These are phyloP conservation scores for Cranoglanis bouderius DNA, from an alignment of 2,113 vertebrate genomes.

Conservation along the genomic window DNA sequence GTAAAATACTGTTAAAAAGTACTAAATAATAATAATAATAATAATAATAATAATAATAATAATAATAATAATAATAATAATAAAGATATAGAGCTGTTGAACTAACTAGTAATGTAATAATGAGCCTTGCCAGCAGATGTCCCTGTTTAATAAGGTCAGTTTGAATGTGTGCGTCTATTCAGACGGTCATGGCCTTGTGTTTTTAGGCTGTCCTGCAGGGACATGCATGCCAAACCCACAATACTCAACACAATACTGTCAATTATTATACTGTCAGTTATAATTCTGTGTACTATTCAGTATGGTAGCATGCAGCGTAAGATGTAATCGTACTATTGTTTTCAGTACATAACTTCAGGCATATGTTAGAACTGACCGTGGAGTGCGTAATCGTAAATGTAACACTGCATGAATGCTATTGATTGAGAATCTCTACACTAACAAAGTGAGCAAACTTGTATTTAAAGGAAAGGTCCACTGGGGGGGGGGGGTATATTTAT, in stretches of 20 bases:
- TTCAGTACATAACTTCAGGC: background rate
- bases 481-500: too few species aligned
- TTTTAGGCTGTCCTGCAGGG: background rate
- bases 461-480: background rate
- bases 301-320: too few species aligned
- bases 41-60: too few species aligned
- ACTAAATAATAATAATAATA: too few species aligned
- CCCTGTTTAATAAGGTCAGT: conserved; percentile 19
- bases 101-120: background rate
- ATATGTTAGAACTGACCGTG: too few species aligned
- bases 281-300: background rate
- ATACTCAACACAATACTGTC: background rate
- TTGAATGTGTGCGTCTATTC: background rate
- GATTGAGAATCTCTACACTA: background rate
- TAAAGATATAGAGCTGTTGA: background rate
- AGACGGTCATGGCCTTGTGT: background rate
- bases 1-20: conserved; percentile 9
- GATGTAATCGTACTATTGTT: background rate
- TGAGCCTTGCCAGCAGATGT: conserved; percentile 35
- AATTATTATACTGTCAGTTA: background rate
- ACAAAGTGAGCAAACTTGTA: background rate
- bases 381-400: background rate
- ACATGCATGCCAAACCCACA: background rate
- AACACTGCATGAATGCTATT: background rate
- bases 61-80: too few species aligned